phyloP scores from a whole-genome alignment of 2,113 vertebrate species.

The Psammodynastes pulverulentus region DNA sequence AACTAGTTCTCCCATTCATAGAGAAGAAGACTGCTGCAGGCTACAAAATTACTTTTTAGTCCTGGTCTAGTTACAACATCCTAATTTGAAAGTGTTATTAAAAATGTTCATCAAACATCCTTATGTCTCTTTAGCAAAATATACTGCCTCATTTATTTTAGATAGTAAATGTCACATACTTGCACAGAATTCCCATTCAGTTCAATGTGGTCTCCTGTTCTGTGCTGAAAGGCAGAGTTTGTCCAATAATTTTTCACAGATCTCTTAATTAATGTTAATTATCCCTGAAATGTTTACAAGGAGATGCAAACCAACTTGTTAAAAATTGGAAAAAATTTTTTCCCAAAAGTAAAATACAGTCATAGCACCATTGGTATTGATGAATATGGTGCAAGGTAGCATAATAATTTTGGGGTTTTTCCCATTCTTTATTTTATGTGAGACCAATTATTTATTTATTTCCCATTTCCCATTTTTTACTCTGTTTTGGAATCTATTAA shows the following conservation, averaged over 20 bases:
- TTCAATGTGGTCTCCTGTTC: neutral
- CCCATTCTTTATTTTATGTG: neutral
- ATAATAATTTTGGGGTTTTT: neutral
- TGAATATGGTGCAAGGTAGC: neutral
- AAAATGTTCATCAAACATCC: neutral
- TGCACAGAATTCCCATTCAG: neutral
- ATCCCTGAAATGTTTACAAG: neutral
- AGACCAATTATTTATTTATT: neutral
- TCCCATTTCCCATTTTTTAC: neutral
- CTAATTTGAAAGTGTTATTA: neutral
- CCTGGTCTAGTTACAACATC: neutral
- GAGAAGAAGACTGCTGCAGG: neutral
- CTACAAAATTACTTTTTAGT: neutral
- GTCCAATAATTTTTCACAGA: neutral
- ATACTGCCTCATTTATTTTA: neutral
- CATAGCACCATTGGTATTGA: neutral
- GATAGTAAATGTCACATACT: neutral
- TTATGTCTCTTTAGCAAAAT: neutral
- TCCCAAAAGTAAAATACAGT: neutral
- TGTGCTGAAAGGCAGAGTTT: neutral
- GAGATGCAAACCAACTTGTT: neutral
- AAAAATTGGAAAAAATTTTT: neutral
- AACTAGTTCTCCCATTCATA: neutral
- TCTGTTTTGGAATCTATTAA: neutral
- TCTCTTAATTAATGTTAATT: slow-evolving; percentile 7